These are phyloP conservation scores for Eubasilissa regina DNA, from an alignment of 1,140 invertebrate genomes.

Conservation along the genomic window DNA sequence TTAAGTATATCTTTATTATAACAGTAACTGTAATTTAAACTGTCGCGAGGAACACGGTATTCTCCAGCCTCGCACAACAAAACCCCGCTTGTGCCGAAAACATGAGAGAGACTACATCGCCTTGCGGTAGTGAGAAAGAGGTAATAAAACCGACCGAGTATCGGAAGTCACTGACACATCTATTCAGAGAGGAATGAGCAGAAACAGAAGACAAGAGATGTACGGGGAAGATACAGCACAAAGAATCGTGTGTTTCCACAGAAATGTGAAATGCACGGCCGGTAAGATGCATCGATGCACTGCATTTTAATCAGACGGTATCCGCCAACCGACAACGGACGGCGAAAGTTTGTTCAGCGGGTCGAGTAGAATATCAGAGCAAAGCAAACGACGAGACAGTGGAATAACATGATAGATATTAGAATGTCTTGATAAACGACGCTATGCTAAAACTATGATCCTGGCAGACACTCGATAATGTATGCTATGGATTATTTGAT, in stretches of 20 bases:
- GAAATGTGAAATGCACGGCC: slow-evolving; percentile 1
- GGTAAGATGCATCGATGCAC: slow-evolving; percentile 13
- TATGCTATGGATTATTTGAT: too few relatives aligned
- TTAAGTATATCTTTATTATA: too few relatives aligned
- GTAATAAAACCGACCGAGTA: not conserved
- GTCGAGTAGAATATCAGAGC: slow-evolving; percentile 6
- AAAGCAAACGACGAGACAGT: not conserved
- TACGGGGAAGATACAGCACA: not conserved
- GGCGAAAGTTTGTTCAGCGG: slow-evolving; percentile 24
- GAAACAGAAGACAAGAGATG: not conserved
- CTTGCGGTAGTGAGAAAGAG: too few relatives aligned
- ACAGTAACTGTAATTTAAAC: too few relatives aligned
- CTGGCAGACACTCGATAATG: too few relatives aligned
- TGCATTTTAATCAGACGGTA: slow-evolving; percentile 8
- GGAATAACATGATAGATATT: not conserved
- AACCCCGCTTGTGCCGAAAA: too few relatives aligned
- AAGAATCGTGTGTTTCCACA: slow-evolving; percentile 10
- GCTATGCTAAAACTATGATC: too few relatives aligned
- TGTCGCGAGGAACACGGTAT: too few relatives aligned
- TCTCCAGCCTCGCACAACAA: too few relatives aligned
- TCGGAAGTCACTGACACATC: slow-evolving; percentile 13
- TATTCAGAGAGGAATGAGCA: slow-evolving; percentile 13
- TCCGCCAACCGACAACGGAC: too few relatives aligned
- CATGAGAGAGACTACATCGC: too few relatives aligned
- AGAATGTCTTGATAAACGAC: slow-evolving; percentile 1